Evolutionary conservation across 2,113 vertebrate species (phyloP), one percentile per base, ranked within the genome.

Genomic region (Lethenteron reissneri): DNA sequence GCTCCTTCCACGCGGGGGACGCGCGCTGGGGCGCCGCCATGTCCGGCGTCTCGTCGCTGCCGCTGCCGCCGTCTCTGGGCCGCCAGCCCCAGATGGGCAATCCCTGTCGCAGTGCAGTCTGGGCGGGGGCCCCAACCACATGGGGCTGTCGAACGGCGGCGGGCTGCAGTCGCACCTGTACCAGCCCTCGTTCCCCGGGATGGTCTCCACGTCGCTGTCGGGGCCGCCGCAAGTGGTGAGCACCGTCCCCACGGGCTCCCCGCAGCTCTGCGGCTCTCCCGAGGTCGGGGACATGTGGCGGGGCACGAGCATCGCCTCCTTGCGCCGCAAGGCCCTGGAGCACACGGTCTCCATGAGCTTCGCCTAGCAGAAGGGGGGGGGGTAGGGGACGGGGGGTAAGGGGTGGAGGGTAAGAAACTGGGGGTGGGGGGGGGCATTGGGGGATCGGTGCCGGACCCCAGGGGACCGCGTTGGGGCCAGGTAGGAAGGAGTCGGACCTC

Each of bases 341-440:
- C 92, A 95, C 89, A 97, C 91, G 85, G 90, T 95, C 76, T 95
- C 90, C 80, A 97, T 97, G 92, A 95, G 90, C 81, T 97, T 95
- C 84, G 92, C 92, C 78, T 97, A 95, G 85, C 85, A 73, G 73
- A 17, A 71, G 57, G 19, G 59, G 70, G 70, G 41, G 64, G 4
- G 60, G 4, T 64, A 15, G 60, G 17, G 14, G 5, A 15, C 14
- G 14, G 17, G 14, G 17, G 14, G 73, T 74, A 73, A 73, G 71
- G 9, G 57, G 71, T 72, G 41, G 14, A 70, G 58, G 8, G 58
- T 56, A 62, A 56, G 72, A 70, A 60, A 60, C 3, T 71, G 25
- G 56, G 56, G 60, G 60, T 73, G n/a, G 69, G 69, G 69, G 72
- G 58, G 58, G 71, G 73, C 72, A 70, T 57, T 74, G 70, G 70